phyloP scores from a whole-genome alignment of 2,888 invertebrate species.

The Caenorhabditis sp. region DNA sequence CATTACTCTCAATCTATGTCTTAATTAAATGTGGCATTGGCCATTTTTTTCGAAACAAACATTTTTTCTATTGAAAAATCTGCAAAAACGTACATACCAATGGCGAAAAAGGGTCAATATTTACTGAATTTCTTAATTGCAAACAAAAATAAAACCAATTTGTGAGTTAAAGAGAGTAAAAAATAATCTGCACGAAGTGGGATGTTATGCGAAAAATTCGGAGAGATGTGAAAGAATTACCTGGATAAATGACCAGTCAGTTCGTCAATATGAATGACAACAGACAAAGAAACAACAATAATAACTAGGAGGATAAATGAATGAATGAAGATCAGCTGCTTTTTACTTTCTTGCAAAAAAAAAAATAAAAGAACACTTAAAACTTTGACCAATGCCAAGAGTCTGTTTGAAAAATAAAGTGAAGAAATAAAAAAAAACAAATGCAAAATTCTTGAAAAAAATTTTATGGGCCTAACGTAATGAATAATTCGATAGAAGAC shows the following conservation, averaged over 20 bases:
- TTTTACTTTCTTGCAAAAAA: not conserved
- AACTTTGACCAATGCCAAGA: no score
- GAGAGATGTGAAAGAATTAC: not conserved
- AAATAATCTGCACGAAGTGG: not conserved
- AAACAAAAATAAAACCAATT: not conserved
- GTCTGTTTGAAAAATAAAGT: no score
- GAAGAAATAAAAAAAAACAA: constrained; percentile 6
- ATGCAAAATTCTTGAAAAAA: constrained; percentile 5
- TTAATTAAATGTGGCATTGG: no score
- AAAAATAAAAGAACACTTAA: not conserved
- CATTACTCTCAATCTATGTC: no score
- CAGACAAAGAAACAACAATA: not conserved
- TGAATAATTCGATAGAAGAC: not conserved
- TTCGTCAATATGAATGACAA: not conserved
- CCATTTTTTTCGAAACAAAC: not conserved
- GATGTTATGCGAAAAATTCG: not conserved
- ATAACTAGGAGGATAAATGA: not conserved
- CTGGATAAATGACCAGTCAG: not conserved
- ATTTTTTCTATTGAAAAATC: not conserved
- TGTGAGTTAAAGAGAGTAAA: not conserved
- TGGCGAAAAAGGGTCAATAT: not conserved
- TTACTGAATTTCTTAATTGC: not conserved
- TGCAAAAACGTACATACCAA: no score
- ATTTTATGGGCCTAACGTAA: not conserved
- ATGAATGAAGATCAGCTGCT: not conserved